A percentile compares a stretch with the other conserved stretches of the same genome.
These are phyloP conservation scores for Archivesica marissinica DNA, from an alignment of 1,140 invertebrate genomes.

Conservation along the genomic window DNA sequence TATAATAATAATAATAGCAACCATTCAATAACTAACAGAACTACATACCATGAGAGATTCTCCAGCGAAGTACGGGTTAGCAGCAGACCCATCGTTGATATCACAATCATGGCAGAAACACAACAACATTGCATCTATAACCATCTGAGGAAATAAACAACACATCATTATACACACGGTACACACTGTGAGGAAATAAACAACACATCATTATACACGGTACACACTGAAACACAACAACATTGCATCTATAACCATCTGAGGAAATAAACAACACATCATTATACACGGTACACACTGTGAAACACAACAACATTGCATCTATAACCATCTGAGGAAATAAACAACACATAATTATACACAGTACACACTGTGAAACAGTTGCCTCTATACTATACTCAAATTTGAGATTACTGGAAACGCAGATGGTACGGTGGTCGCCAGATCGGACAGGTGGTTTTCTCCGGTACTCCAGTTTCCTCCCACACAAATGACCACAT, in stretches of 20 bases:
- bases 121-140: conserved; percentile 96
- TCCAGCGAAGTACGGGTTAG: conserved; percentile 90
- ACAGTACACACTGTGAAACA: too few species aligned
- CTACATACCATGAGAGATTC: conserved; percentile 88
- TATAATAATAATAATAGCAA: too few species aligned
- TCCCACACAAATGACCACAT: too few species aligned
- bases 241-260: conserved; percentile 98
- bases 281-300: background rate
- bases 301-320: conserved; percentile 95
- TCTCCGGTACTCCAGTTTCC: too few species aligned
- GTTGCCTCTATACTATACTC: too few species aligned
- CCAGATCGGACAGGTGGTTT: too few species aligned
- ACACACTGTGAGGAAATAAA: too few species aligned
- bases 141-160: conserved; percentile 89
- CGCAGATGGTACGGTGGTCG: too few species aligned
- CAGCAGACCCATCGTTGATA: conserved; percentile 89
- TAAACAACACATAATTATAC: background rate
- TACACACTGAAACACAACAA: conserved; percentile 93
- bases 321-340: conserved; percentile 96
- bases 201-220: background rate
- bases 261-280: conserved; percentile 28
- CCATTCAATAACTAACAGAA: too few species aligned
- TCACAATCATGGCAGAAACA: conserved; percentile 89
- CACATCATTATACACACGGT: background rate
- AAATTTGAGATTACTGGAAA: too few species aligned